Evolutionary conservation across 2,797 vertebrate species (phyloP).

Genomic region (Sebastes matsubarae): DNA sequence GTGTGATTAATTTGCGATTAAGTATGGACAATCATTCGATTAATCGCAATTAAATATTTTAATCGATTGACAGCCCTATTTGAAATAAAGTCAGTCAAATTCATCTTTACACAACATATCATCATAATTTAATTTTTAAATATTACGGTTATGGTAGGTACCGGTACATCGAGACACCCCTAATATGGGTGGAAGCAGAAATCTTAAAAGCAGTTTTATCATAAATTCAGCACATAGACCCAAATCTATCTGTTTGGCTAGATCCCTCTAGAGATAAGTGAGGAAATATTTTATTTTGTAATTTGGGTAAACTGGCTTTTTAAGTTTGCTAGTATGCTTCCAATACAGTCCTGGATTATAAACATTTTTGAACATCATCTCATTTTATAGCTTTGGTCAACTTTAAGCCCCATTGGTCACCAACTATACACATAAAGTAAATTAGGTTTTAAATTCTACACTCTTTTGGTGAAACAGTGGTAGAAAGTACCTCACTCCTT

Average conservation of each 20-base stretch:
- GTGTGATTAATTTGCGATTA: too few relatives aligned
- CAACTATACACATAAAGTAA: neutral
- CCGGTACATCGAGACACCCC: neutral
- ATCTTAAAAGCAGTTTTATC: neutral
- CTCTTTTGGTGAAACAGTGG: conserved; percentile 2
- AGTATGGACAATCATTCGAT: too few relatives aligned
- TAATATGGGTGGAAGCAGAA: neutral
- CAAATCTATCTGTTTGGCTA: neutral
- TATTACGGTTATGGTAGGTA: neutral
- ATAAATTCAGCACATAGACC: neutral
- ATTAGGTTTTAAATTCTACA: neutral
- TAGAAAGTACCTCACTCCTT: conserved; percentile 27
- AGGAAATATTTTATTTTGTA: neutral
- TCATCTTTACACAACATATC: neutral
- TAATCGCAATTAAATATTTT: too few relatives aligned
- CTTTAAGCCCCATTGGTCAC: neutral
- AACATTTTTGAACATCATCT: neutral
- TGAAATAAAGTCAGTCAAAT: too few relatives aligned
- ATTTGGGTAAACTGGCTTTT: neutral
- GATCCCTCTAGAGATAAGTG: neutral
- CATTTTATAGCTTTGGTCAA: conserved; percentile 3
- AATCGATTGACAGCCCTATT: too few relatives aligned
- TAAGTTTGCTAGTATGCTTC: neutral
- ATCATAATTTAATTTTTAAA: neutral
- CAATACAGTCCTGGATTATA: neutral